These are phyloP conservation scores for Acanthosepion lycidas DNA, from an alignment of 2,888 invertebrate genomes.

Conservation along the genomic window DNA sequence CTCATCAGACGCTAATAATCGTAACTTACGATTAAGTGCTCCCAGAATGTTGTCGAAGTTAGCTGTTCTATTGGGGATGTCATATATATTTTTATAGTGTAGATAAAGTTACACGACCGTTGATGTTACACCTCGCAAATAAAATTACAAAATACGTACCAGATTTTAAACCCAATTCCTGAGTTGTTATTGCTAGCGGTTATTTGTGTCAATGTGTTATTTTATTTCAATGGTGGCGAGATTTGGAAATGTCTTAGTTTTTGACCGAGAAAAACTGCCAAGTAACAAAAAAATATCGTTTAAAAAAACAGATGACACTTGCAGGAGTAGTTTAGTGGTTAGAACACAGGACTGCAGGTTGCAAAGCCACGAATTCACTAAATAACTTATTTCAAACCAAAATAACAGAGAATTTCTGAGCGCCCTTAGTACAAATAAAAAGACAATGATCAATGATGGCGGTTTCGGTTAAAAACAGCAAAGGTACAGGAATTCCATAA, in stretches of 20 bases:
- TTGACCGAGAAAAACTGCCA: not conserved
- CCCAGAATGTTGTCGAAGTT: not conserved
- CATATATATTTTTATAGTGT: not conserved
- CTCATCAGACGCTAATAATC: not conserved
- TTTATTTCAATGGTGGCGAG: not conserved
- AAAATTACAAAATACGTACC: not conserved
- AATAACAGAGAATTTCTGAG: too few species aligned
- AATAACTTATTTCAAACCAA: too few species aligned
- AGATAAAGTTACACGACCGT: not conserved
- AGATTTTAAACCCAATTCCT: not conserved
- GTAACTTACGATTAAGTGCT: not conserved
- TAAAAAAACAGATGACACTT: not conserved
- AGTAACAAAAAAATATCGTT: not conserved
- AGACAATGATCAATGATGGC: too few species aligned
- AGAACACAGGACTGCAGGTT: not conserved
- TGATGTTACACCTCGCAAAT: not conserved
- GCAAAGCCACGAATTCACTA: not conserved
- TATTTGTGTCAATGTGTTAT: slow-evolving; percentile 33
- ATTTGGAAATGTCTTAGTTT: not conserved
- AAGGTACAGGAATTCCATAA: too few species aligned
- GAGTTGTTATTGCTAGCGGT: not conserved
- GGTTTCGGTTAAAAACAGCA: too few species aligned
- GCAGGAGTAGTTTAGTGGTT: not conserved
- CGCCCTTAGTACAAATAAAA: too few species aligned
- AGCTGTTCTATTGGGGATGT: not conserved